Evolutionary conservation across 1,140 invertebrate genomes (phyloP).

Genomic region (Globodera rostochiensis): DNA sequence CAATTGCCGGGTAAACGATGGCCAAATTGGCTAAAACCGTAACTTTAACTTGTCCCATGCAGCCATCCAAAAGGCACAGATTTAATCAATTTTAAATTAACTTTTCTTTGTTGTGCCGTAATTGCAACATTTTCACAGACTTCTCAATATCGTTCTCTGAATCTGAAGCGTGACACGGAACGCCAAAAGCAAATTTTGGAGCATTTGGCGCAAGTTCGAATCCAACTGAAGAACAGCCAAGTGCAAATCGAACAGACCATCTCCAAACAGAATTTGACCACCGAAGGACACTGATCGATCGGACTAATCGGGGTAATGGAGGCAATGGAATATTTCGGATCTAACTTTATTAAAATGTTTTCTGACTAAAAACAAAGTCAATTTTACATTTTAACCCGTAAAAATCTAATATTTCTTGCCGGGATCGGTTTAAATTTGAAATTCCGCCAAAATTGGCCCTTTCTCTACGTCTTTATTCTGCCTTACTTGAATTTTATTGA

Average conservation of each 20-base stretch:
- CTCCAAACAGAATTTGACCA: constrained; percentile 40
- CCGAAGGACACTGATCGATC: not conserved
- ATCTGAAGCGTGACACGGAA: constrained; percentile 46
- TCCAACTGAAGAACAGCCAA: constrained; percentile 46
- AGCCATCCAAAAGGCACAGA: too few relatives aligned
- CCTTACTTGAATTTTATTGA: too few relatives aligned
- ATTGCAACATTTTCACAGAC: constrained; percentile 31
- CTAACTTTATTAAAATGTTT: too few relatives aligned
- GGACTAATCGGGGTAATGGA: too few relatives aligned
- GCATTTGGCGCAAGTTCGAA: constrained; percentile 45
- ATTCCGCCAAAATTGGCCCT: too few relatives aligned
- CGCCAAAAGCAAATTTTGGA: constrained; percentile 50
- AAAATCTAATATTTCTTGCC: too few relatives aligned
- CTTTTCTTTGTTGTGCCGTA: not conserved
- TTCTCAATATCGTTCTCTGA: constrained; percentile 46
- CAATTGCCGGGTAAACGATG: constrained; percentile 32
- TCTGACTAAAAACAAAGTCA: too few relatives aligned
- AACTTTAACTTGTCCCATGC: too few relatives aligned
- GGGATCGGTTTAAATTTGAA: too few relatives aligned
- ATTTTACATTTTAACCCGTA: too few relatives aligned
- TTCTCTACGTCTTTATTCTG: too few relatives aligned
- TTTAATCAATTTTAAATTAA: not conserved
- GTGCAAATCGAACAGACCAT: constrained; percentile 43
- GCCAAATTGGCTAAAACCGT: not conserved
- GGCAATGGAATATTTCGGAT: too few relatives aligned